These are phyloP conservation scores for Mionectes macconnelli DNA, from an alignment of 2,113 vertebrate genomes.

Conservation along the genomic window DNA sequence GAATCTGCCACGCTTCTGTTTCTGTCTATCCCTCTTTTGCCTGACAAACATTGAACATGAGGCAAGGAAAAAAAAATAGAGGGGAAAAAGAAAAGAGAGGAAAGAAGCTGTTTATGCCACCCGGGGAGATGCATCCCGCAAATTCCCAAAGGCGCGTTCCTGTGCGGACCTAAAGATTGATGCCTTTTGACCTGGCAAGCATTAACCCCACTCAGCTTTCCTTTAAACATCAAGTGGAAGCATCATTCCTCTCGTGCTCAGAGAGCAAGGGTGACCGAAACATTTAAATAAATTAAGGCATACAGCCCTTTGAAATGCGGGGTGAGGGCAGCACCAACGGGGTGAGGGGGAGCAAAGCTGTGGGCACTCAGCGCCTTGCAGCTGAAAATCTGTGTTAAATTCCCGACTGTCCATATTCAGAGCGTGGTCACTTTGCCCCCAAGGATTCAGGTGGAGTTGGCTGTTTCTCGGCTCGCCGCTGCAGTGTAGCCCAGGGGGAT, in stretches of 20 bases:
- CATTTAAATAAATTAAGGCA: background rate
- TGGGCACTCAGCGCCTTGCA: background rate
- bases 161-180: background rate
- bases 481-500: background rate
- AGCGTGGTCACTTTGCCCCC: background rate
- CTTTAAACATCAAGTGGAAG: background rate
- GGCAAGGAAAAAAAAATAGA: fast-evolving
- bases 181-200: background rate
- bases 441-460: background rate
- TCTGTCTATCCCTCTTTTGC: background rate
- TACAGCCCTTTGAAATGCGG: background rate
- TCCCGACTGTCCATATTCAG: background rate
- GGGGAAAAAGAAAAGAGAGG: no score
- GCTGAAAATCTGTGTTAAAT: background rate
- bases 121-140: background rate
- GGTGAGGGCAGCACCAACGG: background rate
- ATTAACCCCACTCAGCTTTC: background rate
- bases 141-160: background rate
- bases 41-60: background rate
- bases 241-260: background rate
- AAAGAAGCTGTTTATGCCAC: background rate
- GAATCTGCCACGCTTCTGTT: background rate
- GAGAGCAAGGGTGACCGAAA: background rate
- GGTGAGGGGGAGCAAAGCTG: background rate
- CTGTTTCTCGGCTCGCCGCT: background rate